Conservation (phyloP, 2,113 vertebrate genomes). For the Nansenia antarctica region DNA sequence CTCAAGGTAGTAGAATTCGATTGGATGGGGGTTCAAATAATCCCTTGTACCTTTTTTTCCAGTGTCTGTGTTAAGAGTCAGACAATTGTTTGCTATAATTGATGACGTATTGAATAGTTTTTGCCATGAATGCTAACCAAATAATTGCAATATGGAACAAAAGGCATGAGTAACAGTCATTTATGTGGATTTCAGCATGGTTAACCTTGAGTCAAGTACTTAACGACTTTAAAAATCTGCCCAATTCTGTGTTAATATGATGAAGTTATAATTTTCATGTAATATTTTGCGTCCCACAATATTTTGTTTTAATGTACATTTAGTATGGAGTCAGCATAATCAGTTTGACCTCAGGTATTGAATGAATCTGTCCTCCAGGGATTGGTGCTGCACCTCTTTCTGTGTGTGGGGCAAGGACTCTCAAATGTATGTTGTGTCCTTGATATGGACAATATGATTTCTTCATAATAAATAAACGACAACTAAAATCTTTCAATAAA, state of each 20-base stretch:
- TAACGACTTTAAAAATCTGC: not conserved
- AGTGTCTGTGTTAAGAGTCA: too few relatives aligned
- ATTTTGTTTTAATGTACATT: not conserved
- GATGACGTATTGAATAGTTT: conserved; percentile 27
- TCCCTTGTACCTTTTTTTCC: too few relatives aligned
- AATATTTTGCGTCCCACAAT: not conserved
- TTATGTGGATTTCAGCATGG: conserved; percentile 6
- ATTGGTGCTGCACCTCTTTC: conserved; percentile 19
- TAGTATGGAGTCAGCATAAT: conserved; percentile 4
- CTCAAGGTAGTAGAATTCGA: not conserved
- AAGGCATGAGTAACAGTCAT: not conserved
- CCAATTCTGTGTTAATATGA: not conserved
- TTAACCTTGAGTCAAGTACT: conserved; percentile 27
- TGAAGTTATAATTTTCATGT: conserved; percentile 8
- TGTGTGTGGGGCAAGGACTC: conserved; percentile 16
- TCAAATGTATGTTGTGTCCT: conserved; percentile 33
- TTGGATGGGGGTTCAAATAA: not conserved
- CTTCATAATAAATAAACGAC: conserved; percentile 28
- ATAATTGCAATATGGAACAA: not conserved
- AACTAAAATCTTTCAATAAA: conserved; percentile 42
- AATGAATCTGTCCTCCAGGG: not conserved
- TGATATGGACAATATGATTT: conserved; percentile 23
- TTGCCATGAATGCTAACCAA: conserved; percentile 15
- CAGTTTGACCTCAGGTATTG: conserved; percentile 3
- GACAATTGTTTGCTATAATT: not conserved